Conservation (phyloP, 2,888 invertebrate genomes). For the Theretra japonica region DNA sequence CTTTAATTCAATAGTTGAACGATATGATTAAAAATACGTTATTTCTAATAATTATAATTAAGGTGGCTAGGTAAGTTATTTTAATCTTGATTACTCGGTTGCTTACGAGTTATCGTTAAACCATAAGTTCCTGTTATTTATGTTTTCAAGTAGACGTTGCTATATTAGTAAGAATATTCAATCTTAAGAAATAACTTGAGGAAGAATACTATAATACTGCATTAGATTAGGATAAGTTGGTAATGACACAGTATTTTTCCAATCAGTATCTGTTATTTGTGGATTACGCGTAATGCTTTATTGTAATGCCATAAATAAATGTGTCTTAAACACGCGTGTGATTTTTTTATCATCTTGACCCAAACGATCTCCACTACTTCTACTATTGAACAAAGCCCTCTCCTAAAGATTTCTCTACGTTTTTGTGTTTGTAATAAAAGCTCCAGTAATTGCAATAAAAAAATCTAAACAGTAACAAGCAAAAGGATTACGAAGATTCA, state of each 20-base stretch:
- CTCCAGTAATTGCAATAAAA: no score
- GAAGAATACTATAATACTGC: background rate
- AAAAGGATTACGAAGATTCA: no score
- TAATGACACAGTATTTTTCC: background rate
- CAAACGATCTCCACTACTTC: no score
- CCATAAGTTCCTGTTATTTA: background rate
- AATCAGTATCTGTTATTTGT: background rate
- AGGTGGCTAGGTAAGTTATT: no score
- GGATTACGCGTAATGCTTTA: background rate
- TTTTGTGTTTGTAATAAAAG: no score
- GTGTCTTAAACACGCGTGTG: background rate
- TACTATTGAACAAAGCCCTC: no score
- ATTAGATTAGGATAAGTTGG: background rate
- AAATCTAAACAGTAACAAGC: no score
- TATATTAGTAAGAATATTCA: background rate
- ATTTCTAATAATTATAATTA: no score
- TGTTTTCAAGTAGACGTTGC: background rate
- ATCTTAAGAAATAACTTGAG: background rate
- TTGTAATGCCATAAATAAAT: constrained; percentile 11
- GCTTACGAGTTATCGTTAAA: background rate
- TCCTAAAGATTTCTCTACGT: no score
- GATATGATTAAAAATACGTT: no score
- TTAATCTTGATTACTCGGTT: background rate
- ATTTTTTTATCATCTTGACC: background rate
- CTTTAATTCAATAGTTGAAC: no score